Evolutionary conservation across 2,888 invertebrate genomes (phyloP).

Genomic region (Acanthopleura granulata): DNA sequence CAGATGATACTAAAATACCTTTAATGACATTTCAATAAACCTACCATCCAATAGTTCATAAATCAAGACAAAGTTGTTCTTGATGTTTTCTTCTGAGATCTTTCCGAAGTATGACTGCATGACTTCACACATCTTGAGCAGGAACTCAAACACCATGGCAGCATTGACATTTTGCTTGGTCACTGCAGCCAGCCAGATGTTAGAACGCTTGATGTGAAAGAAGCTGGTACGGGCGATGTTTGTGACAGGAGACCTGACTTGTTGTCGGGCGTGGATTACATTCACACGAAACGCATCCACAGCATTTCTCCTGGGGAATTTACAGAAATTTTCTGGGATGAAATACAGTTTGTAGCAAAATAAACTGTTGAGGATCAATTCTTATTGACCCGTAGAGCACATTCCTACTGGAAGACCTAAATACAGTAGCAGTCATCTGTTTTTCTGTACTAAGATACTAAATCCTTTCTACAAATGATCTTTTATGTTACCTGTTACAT

Average conservation of each 20-base stretch:
- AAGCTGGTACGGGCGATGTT: constrained; percentile 99
- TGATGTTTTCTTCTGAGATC: constrained; percentile 99
- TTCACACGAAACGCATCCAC: constrained; percentile 99
- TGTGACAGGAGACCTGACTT: constrained; percentile 96
- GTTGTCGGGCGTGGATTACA: constrained; percentile 98
- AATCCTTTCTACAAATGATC: too few relatives aligned
- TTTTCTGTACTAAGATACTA: too few relatives aligned
- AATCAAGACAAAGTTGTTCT: constrained; percentile 99
- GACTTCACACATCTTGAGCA: constrained; percentile 90
- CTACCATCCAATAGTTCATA: constrained; percentile 97
- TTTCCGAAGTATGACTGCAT: constrained; percentile 99
- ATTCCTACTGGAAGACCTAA: too few relatives aligned
- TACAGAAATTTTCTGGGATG: not conserved
- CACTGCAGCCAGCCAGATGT: constrained; percentile 99
- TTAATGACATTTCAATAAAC: constrained; percentile 32
- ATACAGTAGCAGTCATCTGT: too few relatives aligned
- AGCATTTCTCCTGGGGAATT: constrained; percentile 82
- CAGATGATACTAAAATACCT: not conserved
- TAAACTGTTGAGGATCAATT: too few relatives aligned
- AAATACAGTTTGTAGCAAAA: not conserved
- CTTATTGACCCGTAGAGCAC: too few relatives aligned
- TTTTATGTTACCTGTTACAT: too few relatives aligned
- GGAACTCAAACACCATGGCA: constrained; percentile 99
- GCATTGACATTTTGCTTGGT: constrained; percentile 99
- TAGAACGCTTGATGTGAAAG: constrained; percentile 98